phyloP scores from a whole-genome alignment of 2,888 invertebrate species.

The Piscicola geometra region DNA sequence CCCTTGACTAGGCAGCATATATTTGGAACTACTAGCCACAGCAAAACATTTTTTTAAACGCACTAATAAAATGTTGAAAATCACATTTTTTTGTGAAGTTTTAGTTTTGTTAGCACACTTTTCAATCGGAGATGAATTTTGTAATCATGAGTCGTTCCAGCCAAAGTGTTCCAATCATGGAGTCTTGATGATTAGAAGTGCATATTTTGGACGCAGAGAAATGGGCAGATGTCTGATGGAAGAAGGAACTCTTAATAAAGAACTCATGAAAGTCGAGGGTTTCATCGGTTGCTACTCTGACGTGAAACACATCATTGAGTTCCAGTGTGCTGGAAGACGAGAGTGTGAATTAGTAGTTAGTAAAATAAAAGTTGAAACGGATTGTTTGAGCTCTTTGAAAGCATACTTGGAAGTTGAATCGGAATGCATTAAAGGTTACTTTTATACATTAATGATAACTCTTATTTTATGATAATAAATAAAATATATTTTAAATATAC shows the following conservation, averaged over 20 bases:
- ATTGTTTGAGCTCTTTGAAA: slow-evolving; percentile 7
- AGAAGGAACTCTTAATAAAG: slow-evolving; percentile 12
- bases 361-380: slow-evolving; percentile 5
- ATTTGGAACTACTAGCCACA: too few relatives aligned
- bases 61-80: background rate
- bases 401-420: slow-evolving; percentile 4
- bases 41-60: background rate
- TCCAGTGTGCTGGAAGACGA: slow-evolving; percentile 8
- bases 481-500: too few relatives aligned
- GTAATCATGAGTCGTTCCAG: background rate
- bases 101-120: background rate
- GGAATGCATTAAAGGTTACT: background rate
- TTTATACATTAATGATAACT: too few relatives aligned
- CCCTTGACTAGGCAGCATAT: too few relatives aligned
- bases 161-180: background rate
- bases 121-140: background rate
- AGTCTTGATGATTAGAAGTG: background rate
- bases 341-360: slow-evolving; percentile 3
- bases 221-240: slow-evolving; percentile 11
- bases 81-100: background rate
- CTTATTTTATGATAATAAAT: too few relatives aligned
- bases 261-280: background rate
- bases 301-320: slow-evolving; percentile 20
- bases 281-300: slow-evolving; percentile 25
- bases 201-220: slow-evolving; percentile 11